Evolutionary conservation across 2,113 vertebrate species (phyloP).

Genomic region (Microtus pennsylvanicus): DNA sequence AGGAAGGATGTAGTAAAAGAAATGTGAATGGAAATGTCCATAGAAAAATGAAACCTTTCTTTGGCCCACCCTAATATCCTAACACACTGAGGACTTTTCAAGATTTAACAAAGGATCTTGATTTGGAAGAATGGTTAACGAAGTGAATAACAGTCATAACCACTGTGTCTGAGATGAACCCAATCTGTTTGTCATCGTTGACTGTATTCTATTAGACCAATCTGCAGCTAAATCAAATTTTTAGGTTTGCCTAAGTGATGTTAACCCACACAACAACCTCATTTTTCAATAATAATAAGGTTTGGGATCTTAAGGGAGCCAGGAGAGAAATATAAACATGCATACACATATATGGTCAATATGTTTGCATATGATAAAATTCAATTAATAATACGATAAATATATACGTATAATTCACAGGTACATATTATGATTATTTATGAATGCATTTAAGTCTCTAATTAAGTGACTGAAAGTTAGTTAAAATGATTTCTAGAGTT

Average conservation of each 20-base stretch:
- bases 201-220: not conserved
- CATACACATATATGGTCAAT: not conserved
- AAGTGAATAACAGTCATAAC: not conserved
- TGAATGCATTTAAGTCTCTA: not conserved
- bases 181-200: not conserved
- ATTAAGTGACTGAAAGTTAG: not conserved
- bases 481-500: not conserved
- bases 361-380: not conserved
- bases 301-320: not conserved
- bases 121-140: not conserved
- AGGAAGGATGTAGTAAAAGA: not conserved
- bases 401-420: not conserved
- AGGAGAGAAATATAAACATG: not conserved
- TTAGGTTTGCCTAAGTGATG: not conserved
- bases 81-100: not conserved
- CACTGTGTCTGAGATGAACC: not conserved
- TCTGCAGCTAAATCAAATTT: not conserved
- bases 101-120: not conserved
- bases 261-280: not conserved
- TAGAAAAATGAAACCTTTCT: not conserved
- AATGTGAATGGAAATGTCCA: not conserved
- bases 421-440: not conserved
- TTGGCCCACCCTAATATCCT: not conserved
- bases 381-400: not conserved
- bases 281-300: constrained; percentile 14